phyloP scores from a whole-genome alignment of 2,113 vertebrate genomes.

The Corvus hawaiiensis region DNA sequence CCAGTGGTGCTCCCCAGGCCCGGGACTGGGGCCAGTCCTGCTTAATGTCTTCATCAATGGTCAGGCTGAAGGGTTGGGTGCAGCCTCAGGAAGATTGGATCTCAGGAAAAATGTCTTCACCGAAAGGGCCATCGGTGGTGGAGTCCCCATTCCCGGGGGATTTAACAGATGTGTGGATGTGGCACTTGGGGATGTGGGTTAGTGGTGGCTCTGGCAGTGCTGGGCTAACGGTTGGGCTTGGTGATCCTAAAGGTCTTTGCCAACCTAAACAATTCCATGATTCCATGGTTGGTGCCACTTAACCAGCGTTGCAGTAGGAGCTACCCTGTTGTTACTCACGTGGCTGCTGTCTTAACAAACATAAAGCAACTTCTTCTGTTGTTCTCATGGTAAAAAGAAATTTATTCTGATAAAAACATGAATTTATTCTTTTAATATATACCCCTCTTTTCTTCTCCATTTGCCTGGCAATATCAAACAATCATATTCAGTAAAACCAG shows the following conservation, averaged over 20 bases:
- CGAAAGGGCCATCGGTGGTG: not conserved
- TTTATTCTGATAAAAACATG: not conserved
- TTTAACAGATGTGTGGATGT: not conserved
- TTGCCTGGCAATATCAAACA: not conserved
- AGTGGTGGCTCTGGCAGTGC: not conserved
- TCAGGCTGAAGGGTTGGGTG: not conserved
- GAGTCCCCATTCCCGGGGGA: not conserved
- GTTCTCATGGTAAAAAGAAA: not conserved
- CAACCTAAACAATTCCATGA: not conserved
- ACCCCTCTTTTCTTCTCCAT: not conserved
- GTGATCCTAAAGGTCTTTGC: not conserved
- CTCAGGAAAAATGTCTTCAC: not conserved
- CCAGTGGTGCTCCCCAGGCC: not conserved
- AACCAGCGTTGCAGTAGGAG: not conserved
- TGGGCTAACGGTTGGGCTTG: not conserved
- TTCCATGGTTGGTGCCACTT: not conserved
- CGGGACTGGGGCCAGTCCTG: not conserved
- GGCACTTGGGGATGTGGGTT: not conserved
- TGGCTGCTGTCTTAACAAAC: not conserved
- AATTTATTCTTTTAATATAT: not conserved
- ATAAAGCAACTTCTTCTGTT: not conserved
- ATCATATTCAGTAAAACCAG: not conserved
- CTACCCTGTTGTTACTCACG: not conserved
- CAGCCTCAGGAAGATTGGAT: not conserved
- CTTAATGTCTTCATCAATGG: fast-evolving